Percentiles rank a stretch among this genome's conserved stretches.
phyloP scores from a whole-genome alignment of 64 coral and sea anemone species.

The Dendronephthya gigantea region DNA sequence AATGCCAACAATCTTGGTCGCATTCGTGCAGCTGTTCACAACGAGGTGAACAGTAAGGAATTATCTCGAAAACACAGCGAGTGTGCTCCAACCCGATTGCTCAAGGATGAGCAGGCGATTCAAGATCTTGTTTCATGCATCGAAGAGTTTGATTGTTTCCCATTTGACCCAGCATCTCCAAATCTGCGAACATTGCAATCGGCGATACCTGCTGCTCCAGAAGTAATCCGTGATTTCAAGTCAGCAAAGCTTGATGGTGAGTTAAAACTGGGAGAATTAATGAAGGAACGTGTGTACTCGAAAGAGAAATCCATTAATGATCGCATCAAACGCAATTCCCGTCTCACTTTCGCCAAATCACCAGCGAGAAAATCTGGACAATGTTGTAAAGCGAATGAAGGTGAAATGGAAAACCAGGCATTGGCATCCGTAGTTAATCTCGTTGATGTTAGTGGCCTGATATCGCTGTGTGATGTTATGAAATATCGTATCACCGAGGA shows the following conservation, averaged over 20 bases:
- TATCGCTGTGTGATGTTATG: slow-evolving; percentile 4
- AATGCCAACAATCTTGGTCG: slow-evolving; percentile 16
- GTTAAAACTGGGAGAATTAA: slow-evolving; percentile 6
- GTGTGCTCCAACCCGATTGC: slow-evolving; percentile 17
- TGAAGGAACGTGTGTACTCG: slow-evolving; percentile 15
- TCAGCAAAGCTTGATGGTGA: slow-evolving; percentile 19
- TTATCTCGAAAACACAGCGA: not conserved
- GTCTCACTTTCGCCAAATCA: not conserved
- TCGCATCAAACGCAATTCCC: slow-evolving; percentile 10
- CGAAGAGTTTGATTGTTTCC: slow-evolving; percentile 25
- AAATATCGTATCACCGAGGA: slow-evolving; percentile 16
- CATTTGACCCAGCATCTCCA: slow-evolving; percentile 20
- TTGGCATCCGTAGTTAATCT: not conserved
- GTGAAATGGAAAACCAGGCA: slow-evolving; percentile 16
- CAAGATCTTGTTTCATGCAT: slow-evolving; percentile 24
- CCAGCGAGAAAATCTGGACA: not conserved
- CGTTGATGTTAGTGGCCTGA: slow-evolving; percentile 5
- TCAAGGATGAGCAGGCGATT: slow-evolving; percentile 25
- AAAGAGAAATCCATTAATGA: slow-evolving; percentile 1
- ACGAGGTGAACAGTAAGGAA: slow-evolving; percentile 7
- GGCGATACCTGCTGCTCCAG: slow-evolving; percentile 16
- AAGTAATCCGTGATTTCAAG: slow-evolving; percentile 19
- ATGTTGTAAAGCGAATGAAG: not conserved
- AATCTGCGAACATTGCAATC: slow-evolving; percentile 29
- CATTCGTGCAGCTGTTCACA: not conserved